Evolutionary conservation across 2,888 invertebrate genomes (phyloP), one percentile per base, ranked within the genome.

Genomic region (Tetragnatha montana): DNA sequence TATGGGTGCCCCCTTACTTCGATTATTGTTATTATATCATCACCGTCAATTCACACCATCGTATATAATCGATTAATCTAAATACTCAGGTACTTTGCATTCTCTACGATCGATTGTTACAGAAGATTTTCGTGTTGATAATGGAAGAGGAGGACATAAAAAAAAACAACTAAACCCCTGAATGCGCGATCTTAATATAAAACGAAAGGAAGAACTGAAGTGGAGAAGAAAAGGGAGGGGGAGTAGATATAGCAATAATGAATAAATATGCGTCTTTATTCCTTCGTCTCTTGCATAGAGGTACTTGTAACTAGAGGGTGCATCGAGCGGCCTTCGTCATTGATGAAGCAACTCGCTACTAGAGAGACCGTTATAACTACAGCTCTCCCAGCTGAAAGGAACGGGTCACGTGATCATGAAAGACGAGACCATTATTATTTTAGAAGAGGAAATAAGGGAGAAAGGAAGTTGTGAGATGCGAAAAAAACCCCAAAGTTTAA

Each of bases 221-320:
- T 19, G 78, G 78, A 71, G 49, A 70, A 19, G 69, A 50, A 73
- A 71, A 73, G 51, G 81, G 69, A 88, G 51, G 82, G 70, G 80
- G 80, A 83, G 60, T 60, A 83, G 78, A 83, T 78, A 90, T 80
- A 87, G 70, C 74, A 79, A 87, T 90, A 90, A 90, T 90, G 90
- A 90, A 90, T 90, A 90, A 90, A 90, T 90, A 90, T 90, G 90
- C 87, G 90, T 78, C 51, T 69, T 76, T 35, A 19, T 70, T 22
- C 87, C 82, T 87, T 69, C 19, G 49, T 51, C 49, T 35, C 35
- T 35, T 35, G 35, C 35, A 35, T 35, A 35, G 35, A 4, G 35
- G 35, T 35, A 35, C 2, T 35, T 35, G 35, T 35, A 35, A 35
- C 35, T 35, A 35, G 35, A 35, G 2, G 35, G 35, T 35, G 4